Base-by-base conservation (phyloP, 2,888 invertebrate species). In the Diachrysia chrysitis region DNA sequence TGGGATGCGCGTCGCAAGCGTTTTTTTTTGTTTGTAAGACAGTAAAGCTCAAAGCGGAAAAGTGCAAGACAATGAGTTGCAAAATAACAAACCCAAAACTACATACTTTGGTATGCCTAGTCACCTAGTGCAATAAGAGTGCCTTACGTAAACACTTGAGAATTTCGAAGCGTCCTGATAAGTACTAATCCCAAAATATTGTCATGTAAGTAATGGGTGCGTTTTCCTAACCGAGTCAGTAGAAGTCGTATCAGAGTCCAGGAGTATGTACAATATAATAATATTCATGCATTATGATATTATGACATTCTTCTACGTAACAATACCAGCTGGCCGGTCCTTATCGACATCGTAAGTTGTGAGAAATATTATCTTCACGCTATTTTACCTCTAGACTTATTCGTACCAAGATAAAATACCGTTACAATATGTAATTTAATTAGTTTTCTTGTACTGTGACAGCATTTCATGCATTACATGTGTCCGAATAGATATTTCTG, bases 301-400 rank as follows among this genome's bases (percentile, higher is more conserved):
- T 25, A 23, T 58, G 32, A 51, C 48, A 51, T 25, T 37, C 17
- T 17, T 4, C 19, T 25, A 21, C 42, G 19, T 59, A 42, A 55
- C n/a, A n/a, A 16, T 21, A 51, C 16, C 74, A 68, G 60, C 57
- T 73, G 68, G 12, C 21, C 46, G 32, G 61, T 56, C 46, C 55
- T 53, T 73, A 73, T 62, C 73, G 59, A 48, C 63, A 3, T 37
- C 42, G 23, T 62, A 56, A 69, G 25, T 58, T 46, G 46, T 54
- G 42, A 58, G 37, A 65, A 59, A 37, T 55, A 51, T 63, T 61
- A 63, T 70, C 59, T 76, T 60, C 59, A 76, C 57, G 66, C 57
- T 17, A 59, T 76, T 65, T 70, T 57, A 59, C 35, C 21, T 16
- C 4, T 46, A 54, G 58, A 61, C 19, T 17, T 55, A 54, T 25